A percentile compares a stretch with the other conserved stretches of the same genome.
Evolutionary conservation across 2,113 vertebrate genomes (phyloP).

Genomic region (Callionymus lyra): DNA sequence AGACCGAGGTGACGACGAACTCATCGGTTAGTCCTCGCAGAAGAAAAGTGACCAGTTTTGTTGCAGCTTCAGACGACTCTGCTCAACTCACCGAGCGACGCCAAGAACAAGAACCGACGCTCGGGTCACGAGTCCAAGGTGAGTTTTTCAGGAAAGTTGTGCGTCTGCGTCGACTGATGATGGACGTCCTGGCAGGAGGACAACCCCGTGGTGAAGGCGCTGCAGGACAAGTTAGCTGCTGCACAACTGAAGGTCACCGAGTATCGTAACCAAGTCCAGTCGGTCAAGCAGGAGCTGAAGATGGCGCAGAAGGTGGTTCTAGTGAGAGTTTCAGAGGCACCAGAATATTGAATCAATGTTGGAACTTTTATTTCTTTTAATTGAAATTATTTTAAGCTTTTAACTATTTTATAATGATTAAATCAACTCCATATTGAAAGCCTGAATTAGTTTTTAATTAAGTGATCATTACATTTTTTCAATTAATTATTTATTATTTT

Average conservation of each 20-base stretch:
- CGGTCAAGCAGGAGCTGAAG: slow-evolving; percentile 78
- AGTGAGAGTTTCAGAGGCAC: too few species aligned
- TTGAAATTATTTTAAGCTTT: too few species aligned
- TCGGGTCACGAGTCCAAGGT: slow-evolving; percentile 43
- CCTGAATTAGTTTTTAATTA: too few species aligned
- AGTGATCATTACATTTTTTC: neutral
- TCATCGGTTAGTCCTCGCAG: too few species aligned
- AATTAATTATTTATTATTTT: too few species aligned
- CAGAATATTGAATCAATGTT: too few species aligned
- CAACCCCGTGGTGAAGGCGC: slow-evolving; percentile 66
- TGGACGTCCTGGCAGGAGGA: slow-evolving; percentile 48
- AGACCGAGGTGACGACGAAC: slow-evolving; percentile 72
- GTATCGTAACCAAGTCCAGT: slow-evolving; percentile 85
- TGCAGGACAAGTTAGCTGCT: slow-evolving; percentile 78
- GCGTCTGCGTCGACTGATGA: neutral
- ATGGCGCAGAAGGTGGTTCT: slow-evolving; percentile 84
- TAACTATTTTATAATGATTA: too few species aligned
- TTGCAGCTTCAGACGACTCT: slow-evolving; percentile 63
- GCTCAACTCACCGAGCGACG: slow-evolving; percentile 26
- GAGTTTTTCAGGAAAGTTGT: slow-evolving; percentile 1
- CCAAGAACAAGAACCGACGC: slow-evolving; percentile 39
- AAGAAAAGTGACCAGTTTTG: neutral
- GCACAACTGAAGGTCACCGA: slow-evolving; percentile 77
- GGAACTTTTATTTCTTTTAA: too few species aligned
- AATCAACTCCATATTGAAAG: too few species aligned